phyloP scores from a whole-genome alignment of 2,113 vertebrate species.

The Lynx canadensis region DNA sequence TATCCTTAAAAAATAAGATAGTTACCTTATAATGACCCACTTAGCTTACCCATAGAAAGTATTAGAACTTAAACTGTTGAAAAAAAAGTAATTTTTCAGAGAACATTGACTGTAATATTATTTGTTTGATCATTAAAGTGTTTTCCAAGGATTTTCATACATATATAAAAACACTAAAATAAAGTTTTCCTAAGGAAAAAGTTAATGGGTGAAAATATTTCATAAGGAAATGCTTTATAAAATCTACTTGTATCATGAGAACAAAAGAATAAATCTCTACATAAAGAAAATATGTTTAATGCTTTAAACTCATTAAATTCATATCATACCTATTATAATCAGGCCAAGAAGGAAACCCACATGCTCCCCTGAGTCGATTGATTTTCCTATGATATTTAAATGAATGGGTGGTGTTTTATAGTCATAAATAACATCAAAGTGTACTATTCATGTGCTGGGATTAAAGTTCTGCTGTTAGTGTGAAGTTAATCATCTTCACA shows the following conservation, averaged over 20 bases:
- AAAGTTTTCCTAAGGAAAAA: slow-evolving; percentile 49
- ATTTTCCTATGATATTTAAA: slow-evolving; percentile 87
- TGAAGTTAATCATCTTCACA: slow-evolving; percentile 83
- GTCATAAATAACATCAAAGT: slow-evolving; percentile 85
- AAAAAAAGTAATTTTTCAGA: slow-evolving; percentile 44
- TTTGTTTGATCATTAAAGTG: neutral
- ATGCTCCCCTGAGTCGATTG: slow-evolving; percentile 64
- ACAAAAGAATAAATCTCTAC: slow-evolving; percentile 79
- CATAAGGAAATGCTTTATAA: slow-evolving; percentile 1
- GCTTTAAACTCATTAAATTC: slow-evolving; percentile 82
- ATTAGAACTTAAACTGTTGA: slow-evolving; percentile 42
- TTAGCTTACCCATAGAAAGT: neutral
- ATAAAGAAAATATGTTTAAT: slow-evolving; percentile 76
- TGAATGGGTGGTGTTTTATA: slow-evolving; percentile 76
- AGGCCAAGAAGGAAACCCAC: slow-evolving; percentile 55
- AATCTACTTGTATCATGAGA: slow-evolving; percentile 64
- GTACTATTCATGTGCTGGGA: slow-evolving; percentile 82
- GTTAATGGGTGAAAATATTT: slow-evolving; percentile 48
- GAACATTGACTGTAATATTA: neutral
- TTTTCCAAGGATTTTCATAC: slow-evolving; percentile 23
- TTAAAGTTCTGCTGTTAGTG: slow-evolving; percentile 77
- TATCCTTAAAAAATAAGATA: neutral
- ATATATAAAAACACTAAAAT: slow-evolving; percentile 14
- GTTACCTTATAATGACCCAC: slow-evolving; percentile 9
- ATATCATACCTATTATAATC: slow-evolving; percentile 76